Percentiles rank a stretch among this genome's conserved stretches.
Conservation (phyloP, 2,888 invertebrate species). For the Dasypolia templi region DNA sequence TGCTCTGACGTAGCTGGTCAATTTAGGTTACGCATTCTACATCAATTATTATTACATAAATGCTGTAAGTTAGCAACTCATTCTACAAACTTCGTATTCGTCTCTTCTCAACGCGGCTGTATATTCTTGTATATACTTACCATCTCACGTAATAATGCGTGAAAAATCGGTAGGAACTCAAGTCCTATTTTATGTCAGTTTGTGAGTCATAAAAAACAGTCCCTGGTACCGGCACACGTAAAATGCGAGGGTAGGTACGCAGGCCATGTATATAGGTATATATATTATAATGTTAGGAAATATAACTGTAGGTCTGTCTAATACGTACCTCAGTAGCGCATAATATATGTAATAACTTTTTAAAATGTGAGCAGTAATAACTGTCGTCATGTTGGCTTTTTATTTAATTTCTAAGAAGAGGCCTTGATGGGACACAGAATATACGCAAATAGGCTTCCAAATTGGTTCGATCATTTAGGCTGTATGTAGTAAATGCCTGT, state of each 20-base stretch:
- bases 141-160: constrained; percentile 66
- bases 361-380: constrained; percentile 47
- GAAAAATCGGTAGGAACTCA: constrained; percentile 68
- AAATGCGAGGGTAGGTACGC: constrained; percentile 55
- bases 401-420: constrained; percentile 51
- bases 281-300: constrained; percentile 52
- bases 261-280: constrained; percentile 53
- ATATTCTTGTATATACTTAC: constrained; percentile 58
- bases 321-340: constrained; percentile 32
- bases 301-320: constrained; percentile 37
- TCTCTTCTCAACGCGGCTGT: constrained; percentile 32
- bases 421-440: constrained; percentile 23
- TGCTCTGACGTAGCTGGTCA: neutral
- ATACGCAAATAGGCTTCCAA: constrained; percentile 45
- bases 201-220: constrained; percentile 62
- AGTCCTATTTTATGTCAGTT: constrained; percentile 66
- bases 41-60: too few species aligned
- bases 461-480: constrained; percentile 41
- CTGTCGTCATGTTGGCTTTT: constrained; percentile 43
- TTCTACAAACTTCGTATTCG: constrained; percentile 28
- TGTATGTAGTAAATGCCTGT: constrained; percentile 41
- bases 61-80: too few species aligned
- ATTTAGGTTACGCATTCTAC: neutral
- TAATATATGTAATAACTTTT: constrained; percentile 39
- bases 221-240: constrained; percentile 53